phyloP scores from a whole-genome alignment of 2,113 vertebrate genomes.

The Solea solea region DNA sequence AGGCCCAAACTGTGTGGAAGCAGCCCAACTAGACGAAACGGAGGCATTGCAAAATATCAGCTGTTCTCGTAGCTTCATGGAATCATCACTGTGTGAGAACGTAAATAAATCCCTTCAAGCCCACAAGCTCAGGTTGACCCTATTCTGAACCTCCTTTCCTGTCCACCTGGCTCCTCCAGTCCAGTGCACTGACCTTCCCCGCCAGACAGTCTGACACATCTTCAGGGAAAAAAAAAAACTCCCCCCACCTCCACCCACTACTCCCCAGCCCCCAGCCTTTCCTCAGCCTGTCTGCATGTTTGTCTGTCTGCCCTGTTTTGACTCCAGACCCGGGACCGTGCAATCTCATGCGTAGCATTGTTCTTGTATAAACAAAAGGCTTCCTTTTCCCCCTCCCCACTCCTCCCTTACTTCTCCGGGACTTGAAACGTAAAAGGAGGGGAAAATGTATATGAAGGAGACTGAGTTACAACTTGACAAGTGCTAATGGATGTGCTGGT shows the following conservation, averaged over 20 bases:
- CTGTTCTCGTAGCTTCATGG: constrained; percentile 2
- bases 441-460: constrained; percentile 8
- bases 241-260: constrained; percentile 16
- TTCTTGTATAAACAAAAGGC: constrained; percentile 87
- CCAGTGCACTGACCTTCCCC: constrained; percentile 42
- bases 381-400: constrained; percentile 77
- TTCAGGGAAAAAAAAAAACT: constrained; percentile 56
- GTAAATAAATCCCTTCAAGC: constrained; percentile 31
- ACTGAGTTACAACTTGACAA: constrained; percentile 28
- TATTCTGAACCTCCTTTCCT: constrained; percentile 52
- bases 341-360: constrained; percentile 83
- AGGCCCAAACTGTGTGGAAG: constrained; percentile 45
- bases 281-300: constrained; percentile 56
- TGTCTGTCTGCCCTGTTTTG: constrained; percentile 77
- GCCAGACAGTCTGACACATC: constrained; percentile 72
- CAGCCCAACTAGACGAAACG: constrained; percentile 8
- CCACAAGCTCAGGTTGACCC: constrained; percentile 37
- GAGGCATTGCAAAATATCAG: constrained; percentile 10
- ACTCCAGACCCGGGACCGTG: constrained; percentile 76
- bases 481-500: constrained; percentile 27
- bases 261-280: constrained; percentile 32
- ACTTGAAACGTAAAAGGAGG: constrained; percentile 15
- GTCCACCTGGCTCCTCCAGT: constrained; percentile 57
- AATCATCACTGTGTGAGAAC: constrained; percentile 33
- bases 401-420: constrained; percentile 33